Conservation (phyloP, 92 coral and sea anemone genomes). For the Zoanthus sansibaricus region DNA sequence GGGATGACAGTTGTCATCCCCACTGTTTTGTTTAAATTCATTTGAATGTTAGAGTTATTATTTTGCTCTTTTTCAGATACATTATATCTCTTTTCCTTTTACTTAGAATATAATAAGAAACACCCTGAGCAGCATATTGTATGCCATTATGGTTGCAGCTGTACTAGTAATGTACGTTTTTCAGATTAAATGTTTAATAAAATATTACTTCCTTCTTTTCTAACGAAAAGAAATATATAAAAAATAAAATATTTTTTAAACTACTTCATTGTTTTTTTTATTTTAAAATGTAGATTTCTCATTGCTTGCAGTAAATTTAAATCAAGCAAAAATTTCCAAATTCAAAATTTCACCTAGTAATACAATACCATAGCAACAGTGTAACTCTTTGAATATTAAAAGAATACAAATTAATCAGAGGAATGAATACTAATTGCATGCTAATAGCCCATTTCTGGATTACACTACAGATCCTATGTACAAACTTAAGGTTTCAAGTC, state of each 20-base stretch:
- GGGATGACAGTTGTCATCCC: conserved; percentile 34
- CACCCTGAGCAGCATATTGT: conserved; percentile 25
- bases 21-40: conserved; percentile 34
- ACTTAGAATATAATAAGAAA: conserved; percentile 13
- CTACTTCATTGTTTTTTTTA: conserved; percentile 17
- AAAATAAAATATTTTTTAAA: conserved; percentile 6
- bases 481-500: conserved; percentile 1
- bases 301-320: conserved; percentile 23
- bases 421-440: too few relatives aligned
- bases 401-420: not conserved
- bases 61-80: conserved; percentile 29
- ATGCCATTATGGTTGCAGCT: conserved; percentile 31
- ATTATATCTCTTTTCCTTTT: conserved; percentile 22
- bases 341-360: conserved; percentile 21
- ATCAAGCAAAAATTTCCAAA: conserved; percentile 25
- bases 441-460: not conserved
- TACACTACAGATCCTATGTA: conserved; percentile 4
- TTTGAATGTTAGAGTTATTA: conserved; percentile 30
- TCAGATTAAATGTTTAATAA: conserved; percentile 31
- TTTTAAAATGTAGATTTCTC: conserved; percentile 13
- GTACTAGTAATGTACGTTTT: conserved; percentile 26
- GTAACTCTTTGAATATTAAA: not conserved
- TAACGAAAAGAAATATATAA: conserved; percentile 18
- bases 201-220: conserved; percentile 21
- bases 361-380: not conserved